These are phyloP conservation scores for Cryptocephalus primarius DNA, from an alignment of 2,888 invertebrate genomes.

Conservation along the genomic window DNA sequence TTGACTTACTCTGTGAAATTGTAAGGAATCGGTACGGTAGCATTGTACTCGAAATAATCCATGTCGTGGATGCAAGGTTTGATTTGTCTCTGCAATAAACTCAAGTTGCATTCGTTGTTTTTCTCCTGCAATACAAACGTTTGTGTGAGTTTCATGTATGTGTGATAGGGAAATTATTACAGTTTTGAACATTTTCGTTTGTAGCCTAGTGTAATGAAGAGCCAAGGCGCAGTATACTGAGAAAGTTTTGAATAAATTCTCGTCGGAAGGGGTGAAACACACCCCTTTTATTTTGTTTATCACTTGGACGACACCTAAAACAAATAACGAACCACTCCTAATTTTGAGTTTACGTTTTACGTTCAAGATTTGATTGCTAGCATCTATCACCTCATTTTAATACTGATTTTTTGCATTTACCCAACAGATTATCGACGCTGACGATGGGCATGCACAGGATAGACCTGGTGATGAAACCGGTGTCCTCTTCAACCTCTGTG, in stretches of 20 bases:
- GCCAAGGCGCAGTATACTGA: slow-evolving; percentile 47
- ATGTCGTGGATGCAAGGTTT: slow-evolving; percentile 44
- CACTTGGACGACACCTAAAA: slow-evolving; percentile 46
- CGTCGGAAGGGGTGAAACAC: slow-evolving; percentile 42
- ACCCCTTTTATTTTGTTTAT: slow-evolving; percentile 43
- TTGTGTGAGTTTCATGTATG: slow-evolving; percentile 1
- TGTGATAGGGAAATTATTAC: slow-evolving; percentile 7
- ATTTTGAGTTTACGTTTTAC: too few species aligned
- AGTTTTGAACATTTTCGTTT: slow-evolving; percentile 39
- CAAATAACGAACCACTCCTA: neutral
- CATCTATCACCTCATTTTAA: too few species aligned
- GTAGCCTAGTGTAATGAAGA: slow-evolving; percentile 45
- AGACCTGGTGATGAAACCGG: slow-evolving; percentile 45
- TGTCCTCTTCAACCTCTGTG: slow-evolving; percentile 43
- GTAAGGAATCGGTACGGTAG: slow-evolving; percentile 34
- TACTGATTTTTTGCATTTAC: too few species aligned
- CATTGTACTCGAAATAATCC: slow-evolving; percentile 37
- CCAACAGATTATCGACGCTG: slow-evolving; percentile 33
- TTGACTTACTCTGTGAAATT: slow-evolving; percentile 38
- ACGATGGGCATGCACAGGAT: slow-evolving; percentile 45
- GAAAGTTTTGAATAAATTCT: slow-evolving; percentile 44
- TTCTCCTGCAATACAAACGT: slow-evolving; percentile 3
- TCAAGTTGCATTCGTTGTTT: slow-evolving; percentile 23
- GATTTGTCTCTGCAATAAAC: slow-evolving; percentile 41
- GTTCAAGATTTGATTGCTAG: too few species aligned